phyloP scores from a whole-genome alignment of 2,113 vertebrate genomes.

The Dissostichus mawsoni region DNA sequence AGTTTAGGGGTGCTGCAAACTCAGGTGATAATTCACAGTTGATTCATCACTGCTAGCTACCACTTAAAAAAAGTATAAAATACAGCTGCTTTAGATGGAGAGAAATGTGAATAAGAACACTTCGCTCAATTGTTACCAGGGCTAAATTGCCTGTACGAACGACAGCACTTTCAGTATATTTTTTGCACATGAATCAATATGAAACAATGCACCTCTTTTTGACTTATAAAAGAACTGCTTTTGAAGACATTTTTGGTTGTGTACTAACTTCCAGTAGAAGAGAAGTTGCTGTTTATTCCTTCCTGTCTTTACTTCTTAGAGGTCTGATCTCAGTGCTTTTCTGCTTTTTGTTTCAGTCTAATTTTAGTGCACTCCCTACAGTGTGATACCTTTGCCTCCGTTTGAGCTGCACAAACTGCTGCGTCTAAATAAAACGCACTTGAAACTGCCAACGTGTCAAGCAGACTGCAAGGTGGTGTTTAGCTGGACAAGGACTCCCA shows the following conservation, averaged over 20 bases:
- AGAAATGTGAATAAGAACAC: neutral
- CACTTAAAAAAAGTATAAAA: neutral
- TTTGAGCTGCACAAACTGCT: constrained; percentile 58
- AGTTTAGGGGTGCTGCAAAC: neutral
- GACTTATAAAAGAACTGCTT: neutral
- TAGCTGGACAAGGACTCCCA: constrained; percentile 62
- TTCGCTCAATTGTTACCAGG: neutral
- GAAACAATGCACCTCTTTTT: neutral
- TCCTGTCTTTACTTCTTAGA: constrained; percentile 14
- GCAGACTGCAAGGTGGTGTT: constrained; percentile 56
- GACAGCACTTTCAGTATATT: constrained; percentile 5
- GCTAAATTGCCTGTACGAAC: neutral
- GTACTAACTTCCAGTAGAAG: neutral
- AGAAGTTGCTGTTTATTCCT: constrained; percentile 21
- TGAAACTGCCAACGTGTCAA: constrained; percentile 56
- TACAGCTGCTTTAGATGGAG: neutral
- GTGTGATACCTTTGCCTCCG: constrained; percentile 34
- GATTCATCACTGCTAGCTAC: neutral
- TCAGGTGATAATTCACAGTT: neutral
- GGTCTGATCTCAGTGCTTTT: constrained; percentile 32
- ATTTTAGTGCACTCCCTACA: constrained; percentile 45
- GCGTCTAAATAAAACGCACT: constrained; percentile 57
- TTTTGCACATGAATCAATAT: constrained; percentile 1
- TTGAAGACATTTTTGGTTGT: neutral
- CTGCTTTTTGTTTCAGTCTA: constrained; percentile 26